These are phyloP conservation scores for Epinephelus malabaricus DNA, from an alignment of 2,797 vertebrate genomes.

Conservation along the genomic window DNA sequence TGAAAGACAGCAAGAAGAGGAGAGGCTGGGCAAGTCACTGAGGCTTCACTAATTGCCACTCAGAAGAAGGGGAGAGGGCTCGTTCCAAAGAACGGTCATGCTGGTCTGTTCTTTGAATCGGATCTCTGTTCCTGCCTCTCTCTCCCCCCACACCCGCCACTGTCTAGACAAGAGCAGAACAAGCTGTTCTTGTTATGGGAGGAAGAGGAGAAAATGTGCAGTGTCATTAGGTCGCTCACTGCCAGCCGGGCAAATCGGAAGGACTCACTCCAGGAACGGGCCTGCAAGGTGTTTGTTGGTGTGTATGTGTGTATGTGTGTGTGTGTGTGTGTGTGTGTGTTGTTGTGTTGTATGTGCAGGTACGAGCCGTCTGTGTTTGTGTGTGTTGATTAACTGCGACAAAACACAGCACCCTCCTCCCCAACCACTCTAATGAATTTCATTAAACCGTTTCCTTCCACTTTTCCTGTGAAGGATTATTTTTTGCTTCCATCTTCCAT, in stretches of 20 bases:
- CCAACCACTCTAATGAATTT: constrained; percentile 25
- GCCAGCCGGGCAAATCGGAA: constrained; percentile 63
- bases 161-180: constrained; percentile 83
- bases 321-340: constrained; percentile 10
- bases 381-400: constrained; percentile 34
- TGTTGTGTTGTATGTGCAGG: not conserved
- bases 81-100: constrained; percentile 78
- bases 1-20: constrained; percentile 59
- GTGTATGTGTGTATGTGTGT: not conserved
- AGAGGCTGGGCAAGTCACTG: constrained; percentile 58
- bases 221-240: constrained; percentile 72
- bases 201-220: constrained; percentile 77
- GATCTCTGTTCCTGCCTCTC: constrained; percentile 61
- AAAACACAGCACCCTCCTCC: not conserved
- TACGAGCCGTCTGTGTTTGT: constrained; percentile 12
- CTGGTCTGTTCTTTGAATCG: constrained; percentile 82
- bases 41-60: constrained; percentile 84
- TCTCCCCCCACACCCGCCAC: constrained; percentile 29
- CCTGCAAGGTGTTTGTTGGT: constrained; percentile 49
- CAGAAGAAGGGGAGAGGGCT: constrained; percentile 78
- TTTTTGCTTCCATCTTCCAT: constrained; percentile 27
- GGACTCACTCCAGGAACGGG: constrained; percentile 48
- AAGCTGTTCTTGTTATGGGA: constrained; percentile 79
- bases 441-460: constrained; percentile 34
- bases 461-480: constrained; percentile 30